Base-by-base conservation (phyloP, 2,113 vertebrate species). In the Melanostigma gelatinosum region DNA sequence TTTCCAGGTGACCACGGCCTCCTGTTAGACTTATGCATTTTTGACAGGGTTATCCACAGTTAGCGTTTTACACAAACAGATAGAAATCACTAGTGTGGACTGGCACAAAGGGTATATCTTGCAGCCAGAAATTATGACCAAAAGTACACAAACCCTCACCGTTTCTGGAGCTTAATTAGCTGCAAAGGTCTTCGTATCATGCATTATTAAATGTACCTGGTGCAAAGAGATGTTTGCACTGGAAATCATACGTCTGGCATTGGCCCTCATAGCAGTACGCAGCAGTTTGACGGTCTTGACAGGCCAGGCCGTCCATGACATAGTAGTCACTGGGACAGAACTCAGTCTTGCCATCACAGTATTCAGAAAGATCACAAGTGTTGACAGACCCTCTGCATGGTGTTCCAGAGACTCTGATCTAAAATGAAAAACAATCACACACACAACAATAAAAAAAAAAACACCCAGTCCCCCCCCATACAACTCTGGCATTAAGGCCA, bases 351-450 rank as follows among this genome's bases (percentile, higher is more conserved):
- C 97, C 97, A 6, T 88, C 73, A 77, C 97, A 98, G 93, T 89
- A 97, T 55, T 98, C 97, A 0, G 97, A 95, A 1, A 98, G 95
- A 69, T 97, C 97, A 79, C 97, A 99, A 13, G 57, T 15, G 75
- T 96, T 86, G 32, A 34, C 72, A 12, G 91, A 91, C 0, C 16
- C 0, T 78, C 97, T 95, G 87, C 97, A 98, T 11, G 81, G 64
- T 0, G 84, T 65, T 70, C 97, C 97, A 64, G 95, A 60, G 27
- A 96, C 96, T 86, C 46, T 82, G 55, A 97, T 81, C 97, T 97
- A 68, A 65, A 92, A 67, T 75, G 80, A 83, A 66, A 63, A 52
- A 0, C 3, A 22, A 29, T 18, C 5, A 62, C 27, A 54, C 42
- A 32, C 34, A 44, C 13, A 40, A 62, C 4, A 34, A 13, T 1